Evolutionary conservation across 2,113 vertebrate genomes (phyloP).

Genomic region (Excalfactoria chinensis): DNA sequence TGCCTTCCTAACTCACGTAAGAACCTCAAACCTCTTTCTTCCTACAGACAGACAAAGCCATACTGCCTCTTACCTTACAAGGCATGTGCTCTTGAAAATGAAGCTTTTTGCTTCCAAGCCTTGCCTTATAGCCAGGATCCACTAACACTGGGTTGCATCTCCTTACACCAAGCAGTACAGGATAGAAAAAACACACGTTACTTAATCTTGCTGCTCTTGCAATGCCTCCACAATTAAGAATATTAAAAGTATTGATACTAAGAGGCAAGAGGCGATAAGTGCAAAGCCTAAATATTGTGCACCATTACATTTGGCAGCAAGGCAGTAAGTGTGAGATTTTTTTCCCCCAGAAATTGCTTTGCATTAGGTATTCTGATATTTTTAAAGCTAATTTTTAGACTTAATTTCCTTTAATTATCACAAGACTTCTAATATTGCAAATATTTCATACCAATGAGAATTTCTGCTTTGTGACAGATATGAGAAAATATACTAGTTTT

Average conservation of each 20-base stretch:
- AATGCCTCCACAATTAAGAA: background rate
- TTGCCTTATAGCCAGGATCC: background rate
- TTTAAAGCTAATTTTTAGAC: background rate
- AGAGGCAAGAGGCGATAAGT: background rate
- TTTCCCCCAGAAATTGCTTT: background rate
- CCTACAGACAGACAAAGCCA: background rate
- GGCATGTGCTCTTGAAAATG: background rate
- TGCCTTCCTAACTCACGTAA: background rate
- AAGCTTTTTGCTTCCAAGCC: background rate
- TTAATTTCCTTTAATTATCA: background rate
- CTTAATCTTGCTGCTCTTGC: background rate
- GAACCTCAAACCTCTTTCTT: background rate
- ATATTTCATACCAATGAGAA: background rate
- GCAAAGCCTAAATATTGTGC: background rate
- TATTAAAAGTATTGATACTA: background rate
- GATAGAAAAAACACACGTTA: fast-evolving
- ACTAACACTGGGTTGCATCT: background rate
- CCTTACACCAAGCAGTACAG: background rate
- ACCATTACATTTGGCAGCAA: background rate
- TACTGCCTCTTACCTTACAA: background rate
- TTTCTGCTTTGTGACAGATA: background rate
- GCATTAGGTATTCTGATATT: background rate
- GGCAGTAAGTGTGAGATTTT: background rate
- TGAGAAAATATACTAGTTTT: background rate
- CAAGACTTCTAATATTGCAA: background rate